Conservation (phyloP, 1,140 invertebrate genomes). For the Heliconius hewitsoni region DNA sequence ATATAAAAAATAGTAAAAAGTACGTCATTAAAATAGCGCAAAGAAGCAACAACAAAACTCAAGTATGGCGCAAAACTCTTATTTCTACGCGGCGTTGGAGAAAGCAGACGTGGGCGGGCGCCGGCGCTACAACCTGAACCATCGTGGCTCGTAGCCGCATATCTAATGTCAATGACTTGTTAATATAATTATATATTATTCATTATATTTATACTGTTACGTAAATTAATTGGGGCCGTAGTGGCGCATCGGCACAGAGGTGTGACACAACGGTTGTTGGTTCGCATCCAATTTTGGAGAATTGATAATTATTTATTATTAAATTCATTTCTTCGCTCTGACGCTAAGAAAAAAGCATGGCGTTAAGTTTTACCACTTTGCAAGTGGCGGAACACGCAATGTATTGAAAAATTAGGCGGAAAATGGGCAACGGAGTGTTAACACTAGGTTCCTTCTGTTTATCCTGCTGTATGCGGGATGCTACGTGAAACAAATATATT, state of each 20-base stretch:
- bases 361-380: too few species aligned
- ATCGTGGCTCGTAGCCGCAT: constrained; percentile 31
- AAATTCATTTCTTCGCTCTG: too few species aligned
- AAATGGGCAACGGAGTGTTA: too few species aligned
- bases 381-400: too few species aligned
- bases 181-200: constrained; percentile 30
- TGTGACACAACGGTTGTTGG: too few species aligned
- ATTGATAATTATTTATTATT: constrained; percentile 15
- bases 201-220: constrained; percentile 16
- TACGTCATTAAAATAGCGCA: neutral
- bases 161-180: constrained; percentile 36
- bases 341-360: too few species aligned
- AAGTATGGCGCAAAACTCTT: constrained; percentile 22
- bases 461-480: too few species aligned
- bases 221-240: neutral
- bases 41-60: neutral
- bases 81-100: constrained; percentile 34
- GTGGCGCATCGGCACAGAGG: too few species aligned
- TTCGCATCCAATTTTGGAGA: too few species aligned
- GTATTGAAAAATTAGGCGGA: too few species aligned
- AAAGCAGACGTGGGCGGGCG: constrained; percentile 64
- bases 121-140: constrained; percentile 45
- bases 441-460: too few species aligned
- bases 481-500: too few species aligned
- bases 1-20: neutral